Percentiles rank a stretch among this genome's conserved stretches.
phyloP scores from a whole-genome alignment of 2,888 invertebrate genomes.

The Bhutanitis thaidina region DNA sequence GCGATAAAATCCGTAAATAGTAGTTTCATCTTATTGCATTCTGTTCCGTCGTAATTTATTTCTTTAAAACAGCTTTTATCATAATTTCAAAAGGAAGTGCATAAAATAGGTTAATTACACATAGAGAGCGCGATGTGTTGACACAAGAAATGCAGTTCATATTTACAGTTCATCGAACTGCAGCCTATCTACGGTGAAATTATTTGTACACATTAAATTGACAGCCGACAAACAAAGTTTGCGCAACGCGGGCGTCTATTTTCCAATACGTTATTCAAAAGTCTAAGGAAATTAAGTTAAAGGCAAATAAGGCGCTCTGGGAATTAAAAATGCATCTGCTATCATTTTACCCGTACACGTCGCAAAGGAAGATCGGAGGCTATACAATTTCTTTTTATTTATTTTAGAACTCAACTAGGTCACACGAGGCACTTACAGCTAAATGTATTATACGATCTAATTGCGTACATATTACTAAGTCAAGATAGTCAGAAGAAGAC shows the following conservation, averaged over 20 bases:
- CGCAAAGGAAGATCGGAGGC: conserved; percentile 3
- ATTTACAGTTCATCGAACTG: conserved; percentile 43
- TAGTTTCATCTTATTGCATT: not conserved
- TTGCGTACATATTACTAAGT: too few relatives aligned
- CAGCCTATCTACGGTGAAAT: conserved; percentile 33
- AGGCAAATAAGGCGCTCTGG: conserved; percentile 12
- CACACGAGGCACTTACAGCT: too few relatives aligned
- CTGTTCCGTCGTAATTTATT: not conserved
- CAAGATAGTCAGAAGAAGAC: too few relatives aligned
- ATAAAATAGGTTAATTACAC: conserved; percentile 20
- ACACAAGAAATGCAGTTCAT: conserved; percentile 30
- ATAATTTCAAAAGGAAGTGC: conserved; percentile 14
- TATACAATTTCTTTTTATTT: conserved; percentile 3
- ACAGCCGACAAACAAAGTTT: conserved; percentile 14
- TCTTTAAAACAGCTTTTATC: not conserved
- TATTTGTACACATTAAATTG: conserved; percentile 21
- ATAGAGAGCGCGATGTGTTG: conserved; percentile 31
- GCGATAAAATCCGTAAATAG: too few relatives aligned
- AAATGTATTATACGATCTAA: too few relatives aligned
- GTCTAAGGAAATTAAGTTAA: conserved; percentile 16
- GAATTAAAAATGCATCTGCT: conserved; percentile 14
- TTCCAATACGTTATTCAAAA: conserved; percentile 13
- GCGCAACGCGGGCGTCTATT: conserved; percentile 4
- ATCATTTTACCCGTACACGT: conserved; percentile 5
- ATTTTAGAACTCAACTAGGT: not conserved